These are phyloP conservation scores for Leptinotarsa rubiginosa DNA, from an alignment of 2,888 invertebrate genomes.

Conservation along the genomic window DNA sequence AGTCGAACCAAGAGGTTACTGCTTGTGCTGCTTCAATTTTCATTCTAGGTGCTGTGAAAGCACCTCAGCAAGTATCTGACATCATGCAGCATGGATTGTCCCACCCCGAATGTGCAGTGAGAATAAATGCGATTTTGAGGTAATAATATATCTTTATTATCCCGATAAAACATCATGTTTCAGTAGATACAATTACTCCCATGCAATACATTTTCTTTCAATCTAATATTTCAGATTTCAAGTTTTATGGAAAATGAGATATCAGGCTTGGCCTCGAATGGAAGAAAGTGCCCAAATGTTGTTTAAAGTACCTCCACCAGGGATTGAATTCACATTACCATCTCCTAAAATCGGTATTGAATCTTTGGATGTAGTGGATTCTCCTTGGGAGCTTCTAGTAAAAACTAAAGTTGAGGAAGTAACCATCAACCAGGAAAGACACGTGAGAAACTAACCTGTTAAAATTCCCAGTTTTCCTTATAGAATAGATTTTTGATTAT, in stretches of 20 bases:
- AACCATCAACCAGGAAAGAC: conserved; percentile 96
- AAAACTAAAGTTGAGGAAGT: conserved; percentile 99
- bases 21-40: conserved; percentile 90
- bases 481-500: conserved; percentile 12
- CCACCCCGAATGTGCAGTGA: conserved; percentile 82
- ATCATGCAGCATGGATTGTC: conserved; percentile 91
- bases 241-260: conserved; percentile 95
- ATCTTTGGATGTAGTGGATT: conserved; percentile 94
- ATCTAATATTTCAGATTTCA: conserved; percentile 75
- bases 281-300: conserved; percentile 96
- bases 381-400: conserved; percentile 98
- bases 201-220: background rate
- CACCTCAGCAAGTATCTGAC: conserved; percentile 88
- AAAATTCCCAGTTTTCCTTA: background rate
- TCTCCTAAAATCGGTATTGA: conserved; percentile 99
- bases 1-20: conserved; percentile 89
- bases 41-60: conserved; percentile 92
- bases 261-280: conserved; percentile 99
- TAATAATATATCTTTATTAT: conserved; percentile 53
- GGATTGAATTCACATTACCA: conserved; percentile 98
- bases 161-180: too few species aligned
- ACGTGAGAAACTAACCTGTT: conserved; percentile 71
- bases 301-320: conserved; percentile 98
- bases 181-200: too few species aligned
- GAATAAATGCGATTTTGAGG: conserved; percentile 86